A percentile compares a stretch with the other conserved stretches of the same genome.
Conservation (phyloP, 2,888 invertebrate genomes). For the Thecocarcelia acutangulata region DNA sequence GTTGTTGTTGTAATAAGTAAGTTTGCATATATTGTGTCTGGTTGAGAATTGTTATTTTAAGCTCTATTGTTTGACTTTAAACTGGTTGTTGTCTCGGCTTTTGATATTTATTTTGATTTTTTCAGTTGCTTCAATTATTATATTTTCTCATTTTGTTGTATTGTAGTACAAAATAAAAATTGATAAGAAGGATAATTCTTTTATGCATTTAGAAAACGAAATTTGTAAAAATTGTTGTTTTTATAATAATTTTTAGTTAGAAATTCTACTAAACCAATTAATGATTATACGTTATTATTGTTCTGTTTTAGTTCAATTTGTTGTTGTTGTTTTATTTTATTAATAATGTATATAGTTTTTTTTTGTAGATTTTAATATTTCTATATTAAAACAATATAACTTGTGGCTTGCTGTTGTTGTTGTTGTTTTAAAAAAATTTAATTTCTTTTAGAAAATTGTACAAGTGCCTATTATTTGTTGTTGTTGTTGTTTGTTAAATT, state of each 20-base stretch:
- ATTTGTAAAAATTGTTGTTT: slow-evolving; percentile 44
- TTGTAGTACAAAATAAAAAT: slow-evolving; percentile 43
- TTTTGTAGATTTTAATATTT: slow-evolving; percentile 13
- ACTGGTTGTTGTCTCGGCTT: slow-evolving; percentile 64
- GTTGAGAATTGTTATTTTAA: slow-evolving; percentile 53
- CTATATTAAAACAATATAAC: slow-evolving; percentile 31
- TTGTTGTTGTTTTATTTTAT: slow-evolving; percentile 31
- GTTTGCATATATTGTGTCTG: slow-evolving; percentile 51
- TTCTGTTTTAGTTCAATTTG: slow-evolving; percentile 65
- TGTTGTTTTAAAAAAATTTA: slow-evolving; percentile 39
- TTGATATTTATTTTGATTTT: slow-evolving; percentile 43
- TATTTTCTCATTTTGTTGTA: slow-evolving; percentile 45
- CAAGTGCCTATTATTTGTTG: slow-evolving; percentile 61
- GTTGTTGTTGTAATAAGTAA: slow-evolving; percentile 47
- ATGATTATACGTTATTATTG: slow-evolving; percentile 58
- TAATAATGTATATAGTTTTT: slow-evolving; percentile 29
- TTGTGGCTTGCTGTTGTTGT: slow-evolving; percentile 54
- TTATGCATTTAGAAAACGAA: slow-evolving; percentile 61
- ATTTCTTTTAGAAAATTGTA: slow-evolving; percentile 64
- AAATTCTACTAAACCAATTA: slow-evolving; percentile 66
- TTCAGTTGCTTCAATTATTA: slow-evolving; percentile 28
- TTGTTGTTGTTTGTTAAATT: neutral
- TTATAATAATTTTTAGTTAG: slow-evolving; percentile 5
- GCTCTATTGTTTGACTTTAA: slow-evolving; percentile 60
- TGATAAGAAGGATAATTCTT: slow-evolving; percentile 21